phyloP scores from a whole-genome alignment of 2,113 vertebrate genomes.

The Geococcyx californianus region DNA sequence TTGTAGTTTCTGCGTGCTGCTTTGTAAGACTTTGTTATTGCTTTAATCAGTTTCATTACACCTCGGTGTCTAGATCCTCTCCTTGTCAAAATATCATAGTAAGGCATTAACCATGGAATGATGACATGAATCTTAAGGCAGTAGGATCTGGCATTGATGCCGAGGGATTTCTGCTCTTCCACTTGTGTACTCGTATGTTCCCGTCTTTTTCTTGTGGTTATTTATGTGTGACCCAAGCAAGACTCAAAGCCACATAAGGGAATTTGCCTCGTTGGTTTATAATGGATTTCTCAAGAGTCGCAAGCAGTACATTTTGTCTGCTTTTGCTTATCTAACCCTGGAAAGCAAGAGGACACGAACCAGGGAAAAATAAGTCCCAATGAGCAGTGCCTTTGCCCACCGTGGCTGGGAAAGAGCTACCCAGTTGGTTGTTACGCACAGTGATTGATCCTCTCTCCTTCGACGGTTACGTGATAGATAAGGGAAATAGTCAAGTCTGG shows the following conservation, averaged over 20 bases:
- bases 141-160: conserved; percentile 56
- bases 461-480: neutral
- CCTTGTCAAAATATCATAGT: conserved; percentile 65
- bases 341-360: neutral
- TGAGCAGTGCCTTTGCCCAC: neutral
- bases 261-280: neutral
- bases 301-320: neutral
- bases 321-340: neutral
- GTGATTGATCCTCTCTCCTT: conserved; percentile 36
- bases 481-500: conserved; percentile 43
- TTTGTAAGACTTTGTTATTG: conserved; percentile 69
- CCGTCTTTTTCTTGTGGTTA: neutral
- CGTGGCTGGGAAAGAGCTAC: conserved; percentile 25
- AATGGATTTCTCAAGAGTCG: neutral
- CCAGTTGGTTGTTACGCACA: neutral
- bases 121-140: conserved; percentile 63
- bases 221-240: conserved; percentile 25
- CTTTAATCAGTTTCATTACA: conserved; percentile 71
- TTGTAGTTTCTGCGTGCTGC: conserved; percentile 61
- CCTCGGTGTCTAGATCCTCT: conserved; percentile 64
- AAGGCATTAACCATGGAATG: conserved; percentile 65
- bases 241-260: neutral
- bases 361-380: neutral
- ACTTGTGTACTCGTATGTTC: neutral
- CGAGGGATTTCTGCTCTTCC: conserved; percentile 51